phyloP scores from a whole-genome alignment of 2,888 invertebrate species.

The Antheraea yamamai region DNA sequence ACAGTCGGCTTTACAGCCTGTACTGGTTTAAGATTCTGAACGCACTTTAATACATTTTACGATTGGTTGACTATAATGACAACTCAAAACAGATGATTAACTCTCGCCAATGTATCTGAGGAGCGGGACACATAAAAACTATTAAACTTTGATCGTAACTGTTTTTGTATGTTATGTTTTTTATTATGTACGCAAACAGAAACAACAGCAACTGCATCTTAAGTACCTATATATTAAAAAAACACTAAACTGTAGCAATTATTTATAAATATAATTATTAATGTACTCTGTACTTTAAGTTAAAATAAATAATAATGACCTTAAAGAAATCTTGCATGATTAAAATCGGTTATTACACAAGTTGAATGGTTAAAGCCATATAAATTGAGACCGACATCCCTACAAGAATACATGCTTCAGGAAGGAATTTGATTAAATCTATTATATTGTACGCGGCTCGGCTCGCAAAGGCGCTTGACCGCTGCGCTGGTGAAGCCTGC shows the following conservation, averaged over 20 bases:
- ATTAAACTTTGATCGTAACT: not conserved
- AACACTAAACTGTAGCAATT: not conserved
- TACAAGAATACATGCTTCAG: not conserved
- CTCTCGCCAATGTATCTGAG: not conserved
- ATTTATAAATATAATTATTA: not conserved
- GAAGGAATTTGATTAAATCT: not conserved
- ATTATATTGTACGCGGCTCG: not conserved
- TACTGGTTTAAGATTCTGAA: conserved; percentile 29
- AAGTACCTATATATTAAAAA: not conserved
- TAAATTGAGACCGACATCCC: not conserved
- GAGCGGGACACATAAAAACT: not conserved
- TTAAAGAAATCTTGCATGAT: too few species aligned
- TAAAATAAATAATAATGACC: too few species aligned
- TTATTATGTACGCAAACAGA: not conserved
- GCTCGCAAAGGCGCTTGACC: conserved; percentile 26
- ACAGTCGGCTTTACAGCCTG: not conserved
- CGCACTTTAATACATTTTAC: conserved; percentile 21
- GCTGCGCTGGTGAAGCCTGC: conserved; percentile 35
- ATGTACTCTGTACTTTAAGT: too few species aligned
- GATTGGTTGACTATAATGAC: conserved; percentile 36
- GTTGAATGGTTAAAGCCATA: not conserved
- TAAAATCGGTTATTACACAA: too few species aligned
- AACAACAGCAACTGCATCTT: not conserved
- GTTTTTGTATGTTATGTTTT: not conserved
- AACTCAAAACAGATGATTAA: conserved; percentile 44